Evolutionary conservation across 2,888 invertebrate species (phyloP), one percentile per base, ranked within the genome.

Genomic region (Drosophila nigricruria): DNA sequence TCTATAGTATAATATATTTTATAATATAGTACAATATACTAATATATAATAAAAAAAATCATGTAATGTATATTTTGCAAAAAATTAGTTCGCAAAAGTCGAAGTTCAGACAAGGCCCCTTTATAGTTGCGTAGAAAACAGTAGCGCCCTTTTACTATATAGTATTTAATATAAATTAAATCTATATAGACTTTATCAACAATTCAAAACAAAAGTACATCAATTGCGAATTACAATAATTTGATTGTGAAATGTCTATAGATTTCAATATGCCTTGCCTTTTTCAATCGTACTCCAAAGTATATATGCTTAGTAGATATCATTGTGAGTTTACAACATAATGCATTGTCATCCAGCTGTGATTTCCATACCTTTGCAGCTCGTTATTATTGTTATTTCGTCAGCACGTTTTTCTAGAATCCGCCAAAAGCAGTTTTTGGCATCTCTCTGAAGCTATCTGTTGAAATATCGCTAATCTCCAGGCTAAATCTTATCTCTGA

Each of bases 401-500:
- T 10, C 30, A 32, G 16, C 34, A 16, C 32, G 23, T 43, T 42
- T 40, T 40, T 52, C n/a, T 42, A 32, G 43, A 40, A 47, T 50
- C 45, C 49, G 60, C 32, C 38, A 12, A 30, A 38, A 34, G 5
- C 50, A 18, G 43, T 12, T 53, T 56, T 49, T 49, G 49, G 47
- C 53, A 75, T 79, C 70, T 61, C 63, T 59, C 23, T 40, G 27
- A 9, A 40, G 49, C 57, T 65, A 65, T 62, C 64, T 54, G 42
- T 18, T 20, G 30, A 30, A 54, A 36, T 63, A 5, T 23, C 10
- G 23, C 68, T 78, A 73, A 77, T 73, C 88, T 70, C 53, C 23
- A 30, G 20, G 12, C 59, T 53, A 68, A 88, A 80, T 84, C 86
- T 89, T 75, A 89, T 85, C 82, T 54, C n/a, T 18, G 23, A 27